Conservation (phyloP, 2,888 invertebrate genomes). For the Rhingia rostrata region DNA sequence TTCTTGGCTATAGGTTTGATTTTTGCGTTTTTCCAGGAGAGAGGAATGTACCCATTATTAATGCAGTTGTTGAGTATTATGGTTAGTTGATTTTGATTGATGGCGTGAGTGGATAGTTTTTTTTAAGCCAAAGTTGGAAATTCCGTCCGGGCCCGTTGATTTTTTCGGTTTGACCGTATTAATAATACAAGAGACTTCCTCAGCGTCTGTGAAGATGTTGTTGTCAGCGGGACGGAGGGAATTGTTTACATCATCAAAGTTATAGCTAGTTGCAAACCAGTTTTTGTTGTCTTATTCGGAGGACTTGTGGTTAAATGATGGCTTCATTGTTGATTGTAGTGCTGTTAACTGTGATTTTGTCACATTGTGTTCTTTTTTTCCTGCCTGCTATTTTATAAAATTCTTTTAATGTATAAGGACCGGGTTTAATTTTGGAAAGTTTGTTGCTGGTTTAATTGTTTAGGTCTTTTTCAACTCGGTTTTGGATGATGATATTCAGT, state of each 20-base stretch:
- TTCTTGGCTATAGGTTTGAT: background rate
- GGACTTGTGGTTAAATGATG: background rate
- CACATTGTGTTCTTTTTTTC: too few species aligned
- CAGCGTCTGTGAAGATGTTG: background rate
- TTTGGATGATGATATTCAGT: too few species aligned
- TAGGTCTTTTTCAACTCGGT: too few species aligned
- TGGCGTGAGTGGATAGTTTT: background rate
- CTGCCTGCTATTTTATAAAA: too few species aligned
- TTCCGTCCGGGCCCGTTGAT: background rate
- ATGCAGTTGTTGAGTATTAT: background rate
- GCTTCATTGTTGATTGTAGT: background rate
- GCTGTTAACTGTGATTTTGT: background rate
- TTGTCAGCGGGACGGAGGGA: background rate
- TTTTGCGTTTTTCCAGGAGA: background rate
- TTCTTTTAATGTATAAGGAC: too few species aligned
- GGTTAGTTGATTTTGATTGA: background rate
- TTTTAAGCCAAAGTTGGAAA: slow-evolving; percentile 1
- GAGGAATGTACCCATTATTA: slow-evolving; percentile 7
- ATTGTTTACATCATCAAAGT: background rate
- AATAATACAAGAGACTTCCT: background rate
- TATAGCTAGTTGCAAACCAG: too few species aligned
- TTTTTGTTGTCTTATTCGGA: too few species aligned
- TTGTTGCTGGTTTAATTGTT: too few species aligned
- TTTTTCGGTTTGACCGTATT: background rate
- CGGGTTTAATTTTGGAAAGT: too few species aligned